phyloP scores from a whole-genome alignment of 2,797 vertebrate genomes.

The Periophthalmus magnuspinnatus region DNA sequence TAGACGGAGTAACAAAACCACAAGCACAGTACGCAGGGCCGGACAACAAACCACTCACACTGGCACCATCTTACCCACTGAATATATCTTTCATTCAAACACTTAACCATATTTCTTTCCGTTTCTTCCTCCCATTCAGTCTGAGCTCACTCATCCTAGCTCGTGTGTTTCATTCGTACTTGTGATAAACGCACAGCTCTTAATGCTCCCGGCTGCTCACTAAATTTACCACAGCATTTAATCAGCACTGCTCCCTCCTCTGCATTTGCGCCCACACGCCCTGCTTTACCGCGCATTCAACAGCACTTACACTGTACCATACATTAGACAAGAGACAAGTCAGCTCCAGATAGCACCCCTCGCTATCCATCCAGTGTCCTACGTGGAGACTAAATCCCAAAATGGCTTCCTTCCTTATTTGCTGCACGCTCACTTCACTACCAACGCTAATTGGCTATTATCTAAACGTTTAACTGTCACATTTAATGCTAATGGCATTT shows the following conservation, averaged over 20 bases:
- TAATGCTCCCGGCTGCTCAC: neutral
- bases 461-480: conserved; percentile 11
- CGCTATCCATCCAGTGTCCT: neutral
- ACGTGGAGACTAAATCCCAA: neutral
- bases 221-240: neutral
- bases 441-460: conserved; percentile 8
- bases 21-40: too few species aligned
- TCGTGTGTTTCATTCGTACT: neutral
- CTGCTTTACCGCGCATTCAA: neutral
- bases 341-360: neutral
- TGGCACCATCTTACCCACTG: too few species aligned
- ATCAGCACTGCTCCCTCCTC: neutral
- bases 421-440: neutral
- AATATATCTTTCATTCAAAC: neutral
- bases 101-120: neutral
- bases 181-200: neutral
- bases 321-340: neutral
- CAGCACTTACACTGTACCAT: neutral
- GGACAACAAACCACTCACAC: too few species aligned
- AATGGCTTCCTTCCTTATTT: neutral
- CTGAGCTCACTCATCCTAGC: neutral
- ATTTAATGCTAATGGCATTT: conserved; percentile 5
- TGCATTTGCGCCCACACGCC: neutral
- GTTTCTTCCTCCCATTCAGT: neutral
- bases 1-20: too few species aligned